These are phyloP conservation scores for Turritopsis rubra DNA, from an alignment of 30 jellyfish, hydroid and myxozoan genomes.

Conservation along the genomic window DNA sequence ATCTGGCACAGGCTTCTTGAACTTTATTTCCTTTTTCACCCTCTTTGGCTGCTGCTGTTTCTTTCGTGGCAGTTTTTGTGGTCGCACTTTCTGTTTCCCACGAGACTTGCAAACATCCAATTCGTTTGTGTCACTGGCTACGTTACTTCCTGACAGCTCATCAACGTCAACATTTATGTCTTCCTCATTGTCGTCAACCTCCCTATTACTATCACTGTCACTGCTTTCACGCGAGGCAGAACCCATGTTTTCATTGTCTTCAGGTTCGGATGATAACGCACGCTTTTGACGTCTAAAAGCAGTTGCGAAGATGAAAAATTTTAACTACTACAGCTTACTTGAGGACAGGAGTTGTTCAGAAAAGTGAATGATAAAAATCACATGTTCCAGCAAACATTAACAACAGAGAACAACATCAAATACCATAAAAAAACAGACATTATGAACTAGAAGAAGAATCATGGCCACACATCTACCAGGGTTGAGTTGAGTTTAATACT, in stretches of 20 bases:
- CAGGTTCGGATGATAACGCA: conserved; percentile 39
- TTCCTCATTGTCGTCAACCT: conserved; percentile 30
- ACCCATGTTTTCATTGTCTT: conserved; percentile 55
- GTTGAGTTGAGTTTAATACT: too few relatives aligned
- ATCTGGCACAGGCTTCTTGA: conserved; percentile 38
- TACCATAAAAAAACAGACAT: background rate
- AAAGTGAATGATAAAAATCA: too few relatives aligned
- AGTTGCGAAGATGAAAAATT: too few relatives aligned
- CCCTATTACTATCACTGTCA: conserved; percentile 22
- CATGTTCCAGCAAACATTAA: too few relatives aligned
- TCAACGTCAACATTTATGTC: conserved; percentile 24
- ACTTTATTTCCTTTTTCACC: conserved; percentile 16
- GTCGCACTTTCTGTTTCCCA: conserved; percentile 33
- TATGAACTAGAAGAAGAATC: background rate
- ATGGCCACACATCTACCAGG: too few relatives aligned
- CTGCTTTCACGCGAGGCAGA: conserved; percentile 36
- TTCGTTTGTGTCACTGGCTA: conserved; percentile 15
- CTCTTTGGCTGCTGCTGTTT: background rate
- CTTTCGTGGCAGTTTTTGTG: background rate
- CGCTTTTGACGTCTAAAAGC: conserved; percentile 15
- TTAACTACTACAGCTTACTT: too few relatives aligned
- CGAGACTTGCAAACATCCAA: background rate
- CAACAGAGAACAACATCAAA: too few relatives aligned
- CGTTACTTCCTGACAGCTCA: background rate
- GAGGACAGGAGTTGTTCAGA: too few relatives aligned